Evolutionary conservation across 2,797 vertebrate genomes (phyloP), one percentile per base, ranked within the genome.

Genomic region (Pseudomugil tenellus): DNA sequence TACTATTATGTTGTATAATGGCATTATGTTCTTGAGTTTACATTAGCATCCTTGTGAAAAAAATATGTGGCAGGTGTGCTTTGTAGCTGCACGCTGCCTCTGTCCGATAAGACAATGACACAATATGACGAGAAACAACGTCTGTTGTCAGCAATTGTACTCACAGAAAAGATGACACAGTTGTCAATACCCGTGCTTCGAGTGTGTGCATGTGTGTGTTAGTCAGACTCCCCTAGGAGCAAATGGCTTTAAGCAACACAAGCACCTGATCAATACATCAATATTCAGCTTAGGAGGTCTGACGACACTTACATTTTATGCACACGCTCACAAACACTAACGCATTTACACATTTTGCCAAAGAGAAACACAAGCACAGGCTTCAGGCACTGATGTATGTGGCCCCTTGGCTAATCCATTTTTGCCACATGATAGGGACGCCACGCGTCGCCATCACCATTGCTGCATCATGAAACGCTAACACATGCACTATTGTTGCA

Each of bases 201-300:
- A 49, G 51, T 54, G 75, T 57, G 52, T 51, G 66, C 35, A 34
- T 55, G 51, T 34, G 63, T 63, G 67, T 69, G 59, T 84, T 72
- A 73, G 78, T 63, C 83, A 83, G 85, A 88, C 87, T 92, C 90
- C 91, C 90, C 67, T 37, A 83, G 89, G 91, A 92, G 85, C 82
- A 90, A 89, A 92, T 91, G 90, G 90, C 91, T 92, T 91, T 92
- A 90, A 92, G 92, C 90, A 92, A 91, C 92, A 92, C 84, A 88
- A 87, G 86, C 87, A 71, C 75, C 79, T 93, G 90, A 94, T 94
- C 93, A 94, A 95, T 94, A 94, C 73, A 93, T 93, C 94, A 92
- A 94, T 94, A 94, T 90, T 93, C 91, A 92, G 93, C 93, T 94
- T 93, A 93, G 91, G 92, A 90, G 90, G 90, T 92, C 91, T 86